Evolutionary conservation across 1,140 invertebrate species (phyloP).

Genomic region (Hylyphantes graminicola): DNA sequence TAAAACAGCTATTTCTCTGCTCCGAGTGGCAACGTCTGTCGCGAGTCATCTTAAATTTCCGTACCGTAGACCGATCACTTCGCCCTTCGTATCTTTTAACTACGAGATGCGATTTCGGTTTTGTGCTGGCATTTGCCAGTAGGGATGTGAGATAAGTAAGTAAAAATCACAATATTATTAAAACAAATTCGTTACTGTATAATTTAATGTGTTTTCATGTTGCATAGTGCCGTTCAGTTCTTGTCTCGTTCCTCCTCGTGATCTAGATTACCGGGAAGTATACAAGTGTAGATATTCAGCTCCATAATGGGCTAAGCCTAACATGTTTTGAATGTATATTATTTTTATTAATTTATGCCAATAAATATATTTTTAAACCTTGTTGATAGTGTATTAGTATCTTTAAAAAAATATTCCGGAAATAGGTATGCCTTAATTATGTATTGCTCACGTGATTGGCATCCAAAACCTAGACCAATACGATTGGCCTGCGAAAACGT

Average conservation of each 20-base stretch:
- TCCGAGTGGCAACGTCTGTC: conserved; percentile 37
- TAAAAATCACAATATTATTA: neutral
- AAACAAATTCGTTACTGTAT: neutral
- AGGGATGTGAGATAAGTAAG: conserved; percentile 49
- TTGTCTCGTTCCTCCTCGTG: conserved; percentile 33
- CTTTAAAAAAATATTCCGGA: neutral
- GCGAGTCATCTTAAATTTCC: conserved; percentile 59
- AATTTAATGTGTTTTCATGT: neutral
- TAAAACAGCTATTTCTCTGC: conserved; percentile 4
- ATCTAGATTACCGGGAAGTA: conserved; percentile 60
- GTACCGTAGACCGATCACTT: conserved; percentile 37
- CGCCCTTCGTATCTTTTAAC: conserved; percentile 51
- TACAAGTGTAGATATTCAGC: conserved; percentile 45
- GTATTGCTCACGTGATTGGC: conserved; percentile 37
- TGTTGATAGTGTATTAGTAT: neutral
- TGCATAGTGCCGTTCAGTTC: neutral
- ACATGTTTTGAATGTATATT: conserved; percentile 36
- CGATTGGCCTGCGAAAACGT: conserved; percentile 55
- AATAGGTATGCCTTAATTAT: conserved; percentile 12
- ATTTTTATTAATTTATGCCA: neutral
- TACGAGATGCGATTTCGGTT: conserved; percentile 41
- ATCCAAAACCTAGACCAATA: conserved; percentile 30
- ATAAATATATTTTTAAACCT: neutral
- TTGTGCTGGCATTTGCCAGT: conserved; percentile 51
- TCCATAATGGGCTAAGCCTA: conserved; percentile 59